Evolutionary conservation across 1,140 invertebrate genomes (phyloP).

Genomic region (Luehdorfia chinensis): DNA sequence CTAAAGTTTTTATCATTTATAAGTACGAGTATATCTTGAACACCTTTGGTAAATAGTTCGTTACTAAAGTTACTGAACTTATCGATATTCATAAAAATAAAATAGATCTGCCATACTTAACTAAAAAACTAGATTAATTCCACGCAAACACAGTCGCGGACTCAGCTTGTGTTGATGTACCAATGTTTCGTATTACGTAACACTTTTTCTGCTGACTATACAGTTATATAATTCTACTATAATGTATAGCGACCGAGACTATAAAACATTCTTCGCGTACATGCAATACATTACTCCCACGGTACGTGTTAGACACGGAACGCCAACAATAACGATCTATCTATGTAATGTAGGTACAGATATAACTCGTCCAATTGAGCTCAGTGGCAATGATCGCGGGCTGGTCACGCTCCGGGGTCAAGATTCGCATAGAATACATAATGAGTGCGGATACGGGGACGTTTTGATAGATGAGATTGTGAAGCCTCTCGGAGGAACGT

Average conservation of each 20-base stretch:
- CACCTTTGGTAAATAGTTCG: too few relatives aligned
- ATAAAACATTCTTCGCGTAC: not conserved
- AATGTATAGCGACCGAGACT: not conserved
- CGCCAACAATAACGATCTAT: conserved; percentile 20
- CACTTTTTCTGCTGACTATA: too few relatives aligned
- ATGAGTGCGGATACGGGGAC: conserved; percentile 17
- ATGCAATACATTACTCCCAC: conserved; percentile 23
- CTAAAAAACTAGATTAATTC: too few relatives aligned
- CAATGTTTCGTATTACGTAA: too few relatives aligned
- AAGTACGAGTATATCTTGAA: too few relatives aligned
- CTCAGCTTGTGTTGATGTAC: too few relatives aligned
- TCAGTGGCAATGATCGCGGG: conserved; percentile 56
- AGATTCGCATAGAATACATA: conserved; percentile 43
- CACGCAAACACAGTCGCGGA: too few relatives aligned
- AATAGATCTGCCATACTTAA: too few relatives aligned
- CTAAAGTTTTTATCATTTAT: too few relatives aligned
- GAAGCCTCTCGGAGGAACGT: conserved; percentile 13
- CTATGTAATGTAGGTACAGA: conserved; percentile 13
- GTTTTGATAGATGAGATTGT: not conserved
- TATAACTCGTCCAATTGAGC: conserved; percentile 38
- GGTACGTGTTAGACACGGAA: conserved; percentile 18
- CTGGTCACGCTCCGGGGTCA: conserved; percentile 63
- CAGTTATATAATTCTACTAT: too few relatives aligned
- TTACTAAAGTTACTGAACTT: too few relatives aligned
- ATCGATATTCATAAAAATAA: too few relatives aligned